Percentiles rank a stretch among this genome's conserved stretches.
Evolutionary conservation across 37 sponge, comb jelly and placozoan species (phyloP).

Genomic region (Aplysina aerophoba): DNA sequence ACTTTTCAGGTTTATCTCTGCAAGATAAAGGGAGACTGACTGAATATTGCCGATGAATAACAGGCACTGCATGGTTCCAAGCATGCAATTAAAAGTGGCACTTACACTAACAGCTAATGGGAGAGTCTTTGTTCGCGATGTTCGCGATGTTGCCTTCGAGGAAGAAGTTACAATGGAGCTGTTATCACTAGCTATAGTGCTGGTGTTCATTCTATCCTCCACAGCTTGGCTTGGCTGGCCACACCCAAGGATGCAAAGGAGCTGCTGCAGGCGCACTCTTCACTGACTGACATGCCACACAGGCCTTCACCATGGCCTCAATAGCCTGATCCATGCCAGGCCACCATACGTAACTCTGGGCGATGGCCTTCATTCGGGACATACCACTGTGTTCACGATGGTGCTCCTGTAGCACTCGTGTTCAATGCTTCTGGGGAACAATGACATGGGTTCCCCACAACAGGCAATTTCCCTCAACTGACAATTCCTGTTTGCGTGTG

Average conservation of each 20-base stretch:
- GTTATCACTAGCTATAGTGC: too few relatives aligned
- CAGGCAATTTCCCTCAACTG: not conserved
- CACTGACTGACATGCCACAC: conserved; percentile 34
- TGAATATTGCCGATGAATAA: too few relatives aligned
- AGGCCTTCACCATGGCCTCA: conserved; percentile 27
- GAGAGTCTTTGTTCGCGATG: not conserved
- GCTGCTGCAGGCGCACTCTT: conserved; percentile 28
- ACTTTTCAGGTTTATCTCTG: conserved; percentile 35
- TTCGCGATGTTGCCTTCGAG: too few relatives aligned
- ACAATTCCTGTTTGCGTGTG: not conserved
- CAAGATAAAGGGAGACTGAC: not conserved
- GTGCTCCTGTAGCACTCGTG: not conserved
- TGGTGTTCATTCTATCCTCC: too few relatives aligned
- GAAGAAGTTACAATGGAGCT: too few relatives aligned
- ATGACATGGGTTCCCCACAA: conserved; percentile 15
- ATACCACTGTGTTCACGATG: conserved; percentile 25
- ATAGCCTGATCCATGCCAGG: conserved; percentile 39
- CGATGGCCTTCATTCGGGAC: conserved; percentile 26
- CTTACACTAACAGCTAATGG: conserved; percentile 26
- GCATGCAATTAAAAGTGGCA: not conserved
- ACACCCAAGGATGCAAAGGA: conserved; percentile 49
- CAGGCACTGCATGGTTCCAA: not conserved
- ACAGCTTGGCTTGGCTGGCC: conserved; percentile 32
- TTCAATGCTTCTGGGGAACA: not conserved
- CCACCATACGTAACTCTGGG: conserved; percentile 43